phyloP scores from a whole-genome alignment of 92 coral and sea anemone genomes.

The Pocillopora meandrina region DNA sequence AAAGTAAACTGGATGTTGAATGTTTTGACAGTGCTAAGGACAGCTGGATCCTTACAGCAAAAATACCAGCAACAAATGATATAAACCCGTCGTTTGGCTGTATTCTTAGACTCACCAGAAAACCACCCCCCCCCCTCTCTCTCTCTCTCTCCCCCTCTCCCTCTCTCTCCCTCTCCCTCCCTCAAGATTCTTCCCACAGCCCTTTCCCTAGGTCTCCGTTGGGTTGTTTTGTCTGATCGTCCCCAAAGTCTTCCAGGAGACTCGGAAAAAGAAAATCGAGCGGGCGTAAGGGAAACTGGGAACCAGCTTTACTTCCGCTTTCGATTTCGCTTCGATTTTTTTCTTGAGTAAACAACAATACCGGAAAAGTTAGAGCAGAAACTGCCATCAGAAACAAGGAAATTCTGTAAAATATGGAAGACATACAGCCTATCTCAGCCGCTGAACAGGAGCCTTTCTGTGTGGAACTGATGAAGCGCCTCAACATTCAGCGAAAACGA shows the following conservation, averaged over 20 bases:
- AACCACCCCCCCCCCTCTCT: too few relatives aligned
- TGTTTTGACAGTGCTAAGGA: too few relatives aligned
- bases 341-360: too few relatives aligned
- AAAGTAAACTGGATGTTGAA: too few relatives aligned
- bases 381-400: background rate
- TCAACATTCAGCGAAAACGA: conserved; percentile 14
- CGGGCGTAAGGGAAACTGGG: too few relatives aligned
- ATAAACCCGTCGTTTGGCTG: too few relatives aligned
- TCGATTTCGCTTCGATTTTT: background rate
- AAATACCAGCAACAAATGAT: too few relatives aligned
- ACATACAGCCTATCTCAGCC: background rate
- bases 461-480: conserved; percentile 21
- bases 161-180: too few relatives aligned
- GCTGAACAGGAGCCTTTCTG: background rate
- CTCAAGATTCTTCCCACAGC: background rate
- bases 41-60: too few relatives aligned
- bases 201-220: background rate
- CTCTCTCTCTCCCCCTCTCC: too few relatives aligned
- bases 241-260: background rate
- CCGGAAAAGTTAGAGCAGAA: background rate
- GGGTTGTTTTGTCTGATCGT: background rate
- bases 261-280: too few relatives aligned
- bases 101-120: too few relatives aligned
- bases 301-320: background rate
- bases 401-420: background rate